Evolutionary conservation across 1,140 invertebrate genomes (phyloP).

Genomic region (Chelonus insularis): DNA sequence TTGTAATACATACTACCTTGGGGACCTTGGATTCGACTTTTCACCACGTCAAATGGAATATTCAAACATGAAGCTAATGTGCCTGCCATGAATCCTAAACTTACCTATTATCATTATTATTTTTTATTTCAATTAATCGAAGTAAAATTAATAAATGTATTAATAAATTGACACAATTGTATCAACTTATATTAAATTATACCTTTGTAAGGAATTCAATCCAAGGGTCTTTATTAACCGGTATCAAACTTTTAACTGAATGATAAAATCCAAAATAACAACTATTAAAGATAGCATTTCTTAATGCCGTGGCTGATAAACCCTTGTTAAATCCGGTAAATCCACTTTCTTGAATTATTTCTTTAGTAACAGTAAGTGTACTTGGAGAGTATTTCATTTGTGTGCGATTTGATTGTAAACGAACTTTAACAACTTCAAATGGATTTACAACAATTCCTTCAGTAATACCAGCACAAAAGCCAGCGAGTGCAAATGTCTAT

Average conservation of each 20-base stretch:
- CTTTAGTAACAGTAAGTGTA: conserved; percentile 75
- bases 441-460: conserved; percentile 91
- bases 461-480: conserved; percentile 81
- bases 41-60: conserved; percentile 95
- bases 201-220: conserved; percentile 54
- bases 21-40: conserved; percentile 91
- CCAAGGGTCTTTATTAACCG: conserved; percentile 65
- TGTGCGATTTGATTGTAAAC: conserved; percentile 72
- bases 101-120: conserved; percentile 64
- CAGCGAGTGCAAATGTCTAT: conserved; percentile 84
- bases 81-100: conserved; percentile 83
- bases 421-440: conserved; percentile 94
- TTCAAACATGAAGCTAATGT: conserved; percentile 83
- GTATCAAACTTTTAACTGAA: conserved; percentile 79
- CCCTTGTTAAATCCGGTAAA: conserved; percentile 82
- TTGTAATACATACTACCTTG: conserved; percentile 81
- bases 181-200: no score
- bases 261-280: conserved; percentile 95
- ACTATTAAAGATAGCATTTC: conserved; percentile 90
- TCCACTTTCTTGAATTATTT: conserved; percentile 76
- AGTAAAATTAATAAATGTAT: no score
- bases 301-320: conserved; percentile 81
- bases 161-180: no score
- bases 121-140: neutral
- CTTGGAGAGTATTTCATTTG: conserved; percentile 66